These are phyloP conservation scores for Gnathonemus echidnorhynchus DNA, from an alignment of 2,113 vertebrate genomes.

Conservation along the genomic window DNA sequence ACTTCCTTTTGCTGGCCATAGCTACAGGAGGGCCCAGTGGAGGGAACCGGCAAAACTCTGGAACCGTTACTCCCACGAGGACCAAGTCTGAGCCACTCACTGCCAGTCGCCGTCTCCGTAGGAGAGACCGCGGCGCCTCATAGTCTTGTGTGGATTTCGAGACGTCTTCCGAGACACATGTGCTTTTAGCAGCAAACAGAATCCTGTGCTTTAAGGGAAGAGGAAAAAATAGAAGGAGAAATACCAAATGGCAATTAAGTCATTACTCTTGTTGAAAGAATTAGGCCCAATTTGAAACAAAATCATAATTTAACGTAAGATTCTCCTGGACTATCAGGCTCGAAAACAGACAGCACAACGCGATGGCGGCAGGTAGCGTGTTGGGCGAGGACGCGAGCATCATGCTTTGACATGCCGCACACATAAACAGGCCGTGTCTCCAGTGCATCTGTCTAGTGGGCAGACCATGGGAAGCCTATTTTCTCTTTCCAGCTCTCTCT, in stretches of 20 bases:
- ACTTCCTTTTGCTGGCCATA: conserved; percentile 98
- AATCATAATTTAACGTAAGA: background rate
- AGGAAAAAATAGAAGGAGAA: conserved; percentile 13
- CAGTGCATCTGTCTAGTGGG: background rate
- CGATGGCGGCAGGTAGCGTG: background rate
- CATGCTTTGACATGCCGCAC: background rate
- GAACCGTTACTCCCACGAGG: conserved; percentile 42
- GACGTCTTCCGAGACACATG: conserved; percentile 60
- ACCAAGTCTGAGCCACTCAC: conserved; percentile 48
- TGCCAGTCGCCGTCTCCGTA: conserved; percentile 64
- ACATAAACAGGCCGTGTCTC: background rate
- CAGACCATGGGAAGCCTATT: background rate
- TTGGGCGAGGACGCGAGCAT: background rate
- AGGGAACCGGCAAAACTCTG: conserved; percentile 43
- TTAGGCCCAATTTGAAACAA: background rate
- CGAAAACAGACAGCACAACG: background rate
- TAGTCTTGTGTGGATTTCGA: conserved; percentile 42
- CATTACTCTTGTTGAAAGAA: background rate
- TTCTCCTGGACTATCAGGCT: background rate
- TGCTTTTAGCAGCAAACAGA: conserved; percentile 39
- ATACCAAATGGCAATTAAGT: background rate
- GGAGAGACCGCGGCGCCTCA: conserved; percentile 54
- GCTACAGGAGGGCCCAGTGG: conserved; percentile 26
- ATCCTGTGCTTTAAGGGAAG: conserved; percentile 38
- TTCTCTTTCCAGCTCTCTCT: background rate